Base-by-base conservation (phyloP, 2,888 invertebrate species). In the Epinotia ramella region DNA sequence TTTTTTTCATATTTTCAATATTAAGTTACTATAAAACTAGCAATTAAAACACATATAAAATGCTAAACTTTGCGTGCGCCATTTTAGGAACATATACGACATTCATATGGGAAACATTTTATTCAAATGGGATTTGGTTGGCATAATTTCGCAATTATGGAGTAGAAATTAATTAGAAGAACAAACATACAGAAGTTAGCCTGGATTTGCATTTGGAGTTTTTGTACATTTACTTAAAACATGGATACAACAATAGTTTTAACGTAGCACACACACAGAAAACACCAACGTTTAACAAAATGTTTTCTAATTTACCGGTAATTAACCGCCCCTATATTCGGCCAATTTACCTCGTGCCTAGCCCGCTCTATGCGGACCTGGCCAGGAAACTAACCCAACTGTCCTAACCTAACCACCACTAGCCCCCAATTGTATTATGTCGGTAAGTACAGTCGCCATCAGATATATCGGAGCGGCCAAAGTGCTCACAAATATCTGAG, bases 1-100 rank as follows among this genome's bases (percentile, higher is more conserved):
- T 69, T 74, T 64, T 70, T 70, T 46, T 5, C 53, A 6, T n/a
- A 53, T 53, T 53, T 53, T 53, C 67, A 78, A 78, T 80, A 79
- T 81, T 81, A 73, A 73, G 46, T 73, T 76, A 79, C 78, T 78
- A 79, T 79, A 76, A 74, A 78, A 74, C 78, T 78, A 79, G 78
- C 78, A 79, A 81, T 81, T 83, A 81, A 80, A 78, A 73, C 73
- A 74, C 78, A 80, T 70, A 66, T 78, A 79, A 77, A 76, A 82
- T 82, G 82, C 79, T 79, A 82, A 84, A 81, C 79, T 79, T 81
- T 79, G 83, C 83, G 83, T 83, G 84, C 79, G 79, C 76, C 74
- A 76, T 78, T 76, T 78, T 64, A 76, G 79, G 67, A 80, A 79
- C 77, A 78, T 76, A 77, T 76, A 77, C 75, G 77, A 68, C 57